Conservation (phyloP, 2,888 invertebrate species). For the Phyto melanocephala region DNA sequence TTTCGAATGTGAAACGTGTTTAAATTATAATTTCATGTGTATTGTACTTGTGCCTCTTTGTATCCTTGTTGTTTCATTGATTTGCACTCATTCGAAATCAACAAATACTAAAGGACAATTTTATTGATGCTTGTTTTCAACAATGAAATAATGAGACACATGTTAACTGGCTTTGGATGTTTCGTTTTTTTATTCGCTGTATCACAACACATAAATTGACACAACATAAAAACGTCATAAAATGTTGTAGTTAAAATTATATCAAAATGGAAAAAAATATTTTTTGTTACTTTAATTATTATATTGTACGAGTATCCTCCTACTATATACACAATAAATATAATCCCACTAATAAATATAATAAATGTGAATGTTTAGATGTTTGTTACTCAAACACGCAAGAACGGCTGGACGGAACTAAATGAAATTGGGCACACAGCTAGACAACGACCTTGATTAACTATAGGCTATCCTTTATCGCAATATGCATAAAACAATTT, state of each 20-base stretch:
- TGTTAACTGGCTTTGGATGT: background rate
- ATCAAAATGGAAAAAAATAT: background rate
- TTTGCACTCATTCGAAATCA: background rate
- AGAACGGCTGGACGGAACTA: too few relatives aligned
- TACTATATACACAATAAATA: too few relatives aligned
- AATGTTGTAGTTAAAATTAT: background rate
- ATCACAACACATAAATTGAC: background rate
- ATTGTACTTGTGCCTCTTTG: background rate
- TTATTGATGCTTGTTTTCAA: background rate
- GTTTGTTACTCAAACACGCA: too few relatives aligned
- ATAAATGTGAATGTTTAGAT: too few relatives aligned
- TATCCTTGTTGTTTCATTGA: background rate
- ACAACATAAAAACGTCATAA: background rate
- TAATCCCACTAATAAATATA: too few relatives aligned
- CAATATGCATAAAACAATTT: background rate
- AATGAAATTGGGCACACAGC: too few relatives aligned
- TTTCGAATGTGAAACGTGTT: background rate
- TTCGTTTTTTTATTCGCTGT: background rate
- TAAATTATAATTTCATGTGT: background rate
- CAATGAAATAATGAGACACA: background rate
- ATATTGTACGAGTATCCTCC: too few relatives aligned
- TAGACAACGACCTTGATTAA: too few relatives aligned
- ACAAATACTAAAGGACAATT: background rate
- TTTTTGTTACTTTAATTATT: too few relatives aligned
- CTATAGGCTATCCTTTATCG: too few relatives aligned